Evolutionary conservation across 2,113 vertebrate genomes (phyloP).

Genomic region (Sterna hirundo): DNA sequence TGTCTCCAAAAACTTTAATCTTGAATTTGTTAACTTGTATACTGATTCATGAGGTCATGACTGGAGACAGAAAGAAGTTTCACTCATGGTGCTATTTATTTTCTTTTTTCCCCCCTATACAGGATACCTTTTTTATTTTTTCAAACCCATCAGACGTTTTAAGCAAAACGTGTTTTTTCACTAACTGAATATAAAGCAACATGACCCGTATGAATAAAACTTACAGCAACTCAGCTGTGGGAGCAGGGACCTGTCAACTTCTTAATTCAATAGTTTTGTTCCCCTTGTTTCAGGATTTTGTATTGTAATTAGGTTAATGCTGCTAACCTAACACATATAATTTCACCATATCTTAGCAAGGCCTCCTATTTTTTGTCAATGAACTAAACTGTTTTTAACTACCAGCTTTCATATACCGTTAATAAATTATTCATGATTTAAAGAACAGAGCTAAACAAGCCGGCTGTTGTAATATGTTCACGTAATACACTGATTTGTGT

Average conservation of each 20-base stretch:
- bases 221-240: not conserved
- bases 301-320: not conserved
- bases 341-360: not conserved
- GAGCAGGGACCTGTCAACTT: not conserved
- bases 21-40: rapidly evolving
- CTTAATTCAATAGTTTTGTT: not conserved
- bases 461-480: not conserved
- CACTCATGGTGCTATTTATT: not conserved
- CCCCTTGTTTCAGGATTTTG: not conserved
- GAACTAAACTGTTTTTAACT: not conserved
- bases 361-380: not conserved
- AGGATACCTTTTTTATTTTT: not conserved
- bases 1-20: not conserved
- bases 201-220: not conserved
- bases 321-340: not conserved
- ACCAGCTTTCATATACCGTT: not conserved
- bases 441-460: not conserved
- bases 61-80: not conserved
- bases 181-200: not conserved
- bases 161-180: not conserved
- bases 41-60: not conserved
- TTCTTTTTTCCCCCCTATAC: not conserved
- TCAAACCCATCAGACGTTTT: not conserved
- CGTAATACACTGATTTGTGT: not conserved
- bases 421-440: not conserved